Base-by-base conservation (phyloP, 2,113 vertebrate species). In the Apistogramma diplotaenia region DNA sequence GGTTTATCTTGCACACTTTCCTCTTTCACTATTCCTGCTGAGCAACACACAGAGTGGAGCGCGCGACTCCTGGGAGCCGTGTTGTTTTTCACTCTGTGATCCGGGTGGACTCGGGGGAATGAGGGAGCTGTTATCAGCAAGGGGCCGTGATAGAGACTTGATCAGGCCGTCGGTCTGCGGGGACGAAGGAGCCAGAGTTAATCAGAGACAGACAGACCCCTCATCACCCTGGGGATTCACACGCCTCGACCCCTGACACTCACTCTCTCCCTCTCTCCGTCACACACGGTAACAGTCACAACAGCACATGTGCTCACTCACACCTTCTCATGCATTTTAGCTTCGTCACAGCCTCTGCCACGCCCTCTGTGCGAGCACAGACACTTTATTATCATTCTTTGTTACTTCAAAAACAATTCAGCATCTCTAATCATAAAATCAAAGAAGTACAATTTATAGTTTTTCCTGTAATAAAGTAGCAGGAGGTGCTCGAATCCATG, bases 201-300 rank as follows among this genome's bases (percentile, higher is more conserved):
- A 95, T 95, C 94, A 95, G 94, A 94, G 89, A 81, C 87, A 92
- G 92, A 94, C 93, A 93, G 93, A 92, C 91, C 92, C 91, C 85
- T 92, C 86, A 80, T 87, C 82, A 91, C 94, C 92, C 91, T 10
- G 60, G 92, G 94, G 94, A 95, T 76, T 92, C 83, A 81, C 75
- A 79, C 80, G 58, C 82, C 54, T 75, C 37, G 80, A 86, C 90
- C 89, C 89, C 91, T 46, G 81, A 87, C 86, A 75, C 80, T 78
- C 80, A 51, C 80, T 67, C 59, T 76, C 67, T 61, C 35, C 11
- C 35, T 74, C 74, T 73, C 58, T 65, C 79, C 46, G 79, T 84
- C 81, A 74, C 83, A 85, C 81, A 79, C 5, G 8, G 56, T 23
- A 56, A 75, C 76, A 82, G 59, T 77, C 29, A 8, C 79, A 84